Evolutionary conservation across 2,888 invertebrate species (phyloP), one percentile per base, ranked within the genome.

Genomic region (Epirrita christyi): DNA sequence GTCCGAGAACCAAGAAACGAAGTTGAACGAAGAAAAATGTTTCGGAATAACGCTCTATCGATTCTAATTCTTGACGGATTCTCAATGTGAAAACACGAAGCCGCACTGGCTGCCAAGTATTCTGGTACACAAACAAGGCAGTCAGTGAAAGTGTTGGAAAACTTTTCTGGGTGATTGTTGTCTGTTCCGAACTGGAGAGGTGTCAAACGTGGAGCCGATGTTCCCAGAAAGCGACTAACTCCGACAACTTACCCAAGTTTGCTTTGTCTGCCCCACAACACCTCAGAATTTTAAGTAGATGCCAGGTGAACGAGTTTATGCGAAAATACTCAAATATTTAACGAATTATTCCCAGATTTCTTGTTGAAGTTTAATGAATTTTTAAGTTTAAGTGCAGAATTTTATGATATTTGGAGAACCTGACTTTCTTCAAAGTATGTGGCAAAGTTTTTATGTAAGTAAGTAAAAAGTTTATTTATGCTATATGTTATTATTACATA

Each of bases 281-380:
- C 77, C 80, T 83, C 76, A 78, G 86, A 85, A 88, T 87, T 84
- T 88, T 86, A 86, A 88, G 76, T 79, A 85, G 85, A 75, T 73
- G 72, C 77, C 85, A 85, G 83, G 79, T 81, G 85, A 84, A 84
- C 73, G 75, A 80, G 78, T 80, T 83, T 81, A 81, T 78, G 75
- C 68, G 67, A 75, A 78, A 77, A 78, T 76, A 78, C 77, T 80
- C 67, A 81, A 81, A 82, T 83, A 81, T 83, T 81, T 78, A 80
- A 76, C 70, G 76, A 77, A 78, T 79, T 77, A 74, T 75, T 76
- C 68, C 66, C 71, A 74, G 77, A 76, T 83, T 79, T 78, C 76
- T 74, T 77, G 78, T 76, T 68, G 6, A 32, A 32, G 32, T 32
- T 32, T 32, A 1, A 21, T 4, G 21, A 21, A n/a, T n/a, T n/a